Conservation (phyloP, 2,113 vertebrate genomes). For the Stercorarius parasiticus region DNA sequence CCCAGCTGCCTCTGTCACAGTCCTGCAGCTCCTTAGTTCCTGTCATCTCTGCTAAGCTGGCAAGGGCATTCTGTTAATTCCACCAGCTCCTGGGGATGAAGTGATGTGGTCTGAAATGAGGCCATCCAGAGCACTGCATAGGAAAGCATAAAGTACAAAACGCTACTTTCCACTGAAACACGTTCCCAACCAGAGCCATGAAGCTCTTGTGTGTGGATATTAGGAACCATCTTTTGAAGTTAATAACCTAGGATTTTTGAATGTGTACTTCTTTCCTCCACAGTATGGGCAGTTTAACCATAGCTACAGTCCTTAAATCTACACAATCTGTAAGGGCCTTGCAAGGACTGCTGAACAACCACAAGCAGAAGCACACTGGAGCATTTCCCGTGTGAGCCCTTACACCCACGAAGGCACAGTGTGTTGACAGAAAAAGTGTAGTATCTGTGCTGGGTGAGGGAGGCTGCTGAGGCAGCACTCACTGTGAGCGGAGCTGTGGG, state of each 20-base stretch:
- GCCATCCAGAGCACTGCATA: neutral
- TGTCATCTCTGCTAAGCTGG: neutral
- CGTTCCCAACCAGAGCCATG: neutral
- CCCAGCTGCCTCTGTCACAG: neutral
- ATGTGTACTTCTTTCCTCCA: neutral
- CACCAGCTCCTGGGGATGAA: neutral
- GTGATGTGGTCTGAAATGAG: neutral
- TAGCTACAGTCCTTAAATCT: neutral
- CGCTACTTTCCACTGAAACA: neutral
- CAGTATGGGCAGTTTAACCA: rapidly evolving
- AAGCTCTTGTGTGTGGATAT: neutral
- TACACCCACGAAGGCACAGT: rapidly evolving
- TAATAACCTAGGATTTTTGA: neutral
- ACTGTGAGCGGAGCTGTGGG: neutral
- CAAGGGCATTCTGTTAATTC: neutral
- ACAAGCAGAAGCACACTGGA: neutral
- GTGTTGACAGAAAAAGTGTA: neutral
- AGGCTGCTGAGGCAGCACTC: neutral
- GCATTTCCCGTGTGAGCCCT: neutral
- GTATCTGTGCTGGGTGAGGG: neutral
- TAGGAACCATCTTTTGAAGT: neutral
- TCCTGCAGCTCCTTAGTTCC: neutral
- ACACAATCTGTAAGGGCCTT: too few species aligned
- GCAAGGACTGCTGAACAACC: neutral
- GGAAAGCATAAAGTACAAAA: neutral